Conservation (phyloP, 1,140 invertebrate species). For the Drosophila asahinai region DNA sequence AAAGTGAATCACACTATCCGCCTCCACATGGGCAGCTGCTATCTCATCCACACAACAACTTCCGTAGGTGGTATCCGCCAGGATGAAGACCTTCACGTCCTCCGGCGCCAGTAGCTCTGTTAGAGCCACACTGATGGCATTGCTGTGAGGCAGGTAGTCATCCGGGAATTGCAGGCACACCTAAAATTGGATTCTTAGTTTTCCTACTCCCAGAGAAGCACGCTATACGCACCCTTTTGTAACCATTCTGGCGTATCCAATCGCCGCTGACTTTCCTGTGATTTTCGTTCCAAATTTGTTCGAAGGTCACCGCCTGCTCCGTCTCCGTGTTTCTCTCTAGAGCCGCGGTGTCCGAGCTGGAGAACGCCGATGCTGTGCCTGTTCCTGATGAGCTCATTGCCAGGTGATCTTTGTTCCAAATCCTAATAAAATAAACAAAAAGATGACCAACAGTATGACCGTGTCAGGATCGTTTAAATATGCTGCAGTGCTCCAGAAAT, state of each 20-base stretch:
- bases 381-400: constrained; percentile 50
- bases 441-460: constrained; percentile 13
- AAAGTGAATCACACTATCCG: constrained; percentile 95
- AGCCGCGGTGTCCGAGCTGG: constrained; percentile 67
- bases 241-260: constrained; percentile 90
- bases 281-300: constrained; percentile 84
- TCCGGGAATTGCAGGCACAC: constrained; percentile 97
- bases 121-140: constrained; percentile 89
- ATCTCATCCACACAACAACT: constrained; percentile 97
- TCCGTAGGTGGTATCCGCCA: constrained; percentile 97
- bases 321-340: constrained; percentile 67
- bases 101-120: constrained; percentile 79
- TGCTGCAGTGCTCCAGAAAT: neutral
- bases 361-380: constrained; percentile 67
- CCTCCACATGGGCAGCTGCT: constrained; percentile 93
- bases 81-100: constrained; percentile 89
- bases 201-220: neutral
- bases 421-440: constrained; percentile 13
- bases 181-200: constrained; percentile 85
- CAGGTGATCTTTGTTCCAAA: constrained; percentile 2
- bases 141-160: constrained; percentile 90
- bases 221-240: constrained; percentile 87
- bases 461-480: neutral
- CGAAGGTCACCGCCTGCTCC: constrained; percentile 43
- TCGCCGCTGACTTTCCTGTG: constrained; percentile 87